Percentiles rank a stretch among this genome's conserved stretches.
Evolutionary conservation across 2,888 invertebrate species (phyloP).

Genomic region (Megalurothrips usitatus): DNA sequence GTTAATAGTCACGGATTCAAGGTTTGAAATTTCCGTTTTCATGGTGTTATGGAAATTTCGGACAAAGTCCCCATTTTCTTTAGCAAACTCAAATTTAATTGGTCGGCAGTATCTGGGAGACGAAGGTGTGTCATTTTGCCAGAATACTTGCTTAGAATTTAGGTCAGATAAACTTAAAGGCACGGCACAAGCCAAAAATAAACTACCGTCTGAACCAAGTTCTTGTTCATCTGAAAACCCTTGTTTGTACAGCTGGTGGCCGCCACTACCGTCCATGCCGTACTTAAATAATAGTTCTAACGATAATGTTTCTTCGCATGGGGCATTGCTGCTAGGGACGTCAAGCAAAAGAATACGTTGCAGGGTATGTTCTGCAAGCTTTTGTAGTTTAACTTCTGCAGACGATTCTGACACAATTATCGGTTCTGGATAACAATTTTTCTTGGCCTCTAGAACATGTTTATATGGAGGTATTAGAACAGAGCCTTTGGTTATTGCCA

Average conservation of each 20-base stretch:
- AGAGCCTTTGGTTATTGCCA: neutral
- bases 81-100: neutral
- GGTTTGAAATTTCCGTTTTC: neutral
- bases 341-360: neutral
- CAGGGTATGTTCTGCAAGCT: neutral
- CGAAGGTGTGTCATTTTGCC: neutral
- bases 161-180: neutral
- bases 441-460: neutral
- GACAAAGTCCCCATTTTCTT: neutral
- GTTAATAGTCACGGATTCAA: neutral
- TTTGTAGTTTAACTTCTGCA: neutral
- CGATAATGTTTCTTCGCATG: neutral
- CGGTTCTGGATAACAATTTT: neutral
- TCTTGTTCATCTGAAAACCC: neutral
- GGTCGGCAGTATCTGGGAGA: constrained; percentile 7
- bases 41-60: neutral
- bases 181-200: neutral
- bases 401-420: neutral
- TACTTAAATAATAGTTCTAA: neutral
- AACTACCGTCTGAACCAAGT: neutral
- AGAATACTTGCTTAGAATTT: neutral
- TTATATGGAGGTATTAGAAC: neutral
- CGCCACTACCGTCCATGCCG: constrained; percentile 7
- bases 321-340: no score
- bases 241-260: neutral